Base-by-base conservation (phyloP, 2,113 vertebrate genomes). In the Lucifuga dentata region DNA sequence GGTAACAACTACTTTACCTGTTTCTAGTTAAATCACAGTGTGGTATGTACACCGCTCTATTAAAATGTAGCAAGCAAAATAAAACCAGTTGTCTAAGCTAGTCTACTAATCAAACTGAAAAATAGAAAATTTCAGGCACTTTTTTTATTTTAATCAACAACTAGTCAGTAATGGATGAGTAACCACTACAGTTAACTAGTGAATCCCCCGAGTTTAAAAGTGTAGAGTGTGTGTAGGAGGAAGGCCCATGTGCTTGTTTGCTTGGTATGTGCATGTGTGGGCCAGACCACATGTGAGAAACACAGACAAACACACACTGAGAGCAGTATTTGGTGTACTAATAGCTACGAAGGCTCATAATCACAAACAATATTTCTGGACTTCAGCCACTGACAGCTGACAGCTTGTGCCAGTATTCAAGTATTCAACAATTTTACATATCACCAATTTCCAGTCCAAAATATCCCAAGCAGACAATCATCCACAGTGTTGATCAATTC, bases 221-320 rank as follows among this genome's bases (percentile, higher is more conserved):
- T 29, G 26, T 29, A 29, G 66, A 33, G 11, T 32, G 51, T 56
- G 69, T 75, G 86, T 85, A 48, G 83, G 77, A 73, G 81, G 78
- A 77, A 73, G 75, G 61, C 73, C 69, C 65, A 83, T 81, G 58
- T 45, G 48, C 73, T 41, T 59, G 66, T 67, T 61, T 68, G 76
- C 71, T 67, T 75, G 72, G 15, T 58, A 69, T 73, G 58, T 82
- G 80, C 45, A 56, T 73, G 84, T 86, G 80, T 89, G 74, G 83
- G 81, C 83, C 87, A 75, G 66, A 68, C 81, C 65, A 77, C 80
- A 84, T 88, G 80, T 84, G 73, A 81, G 49, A 60, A 73, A 71
- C 68, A 85, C 78, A 86, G 73, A 29, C 26, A 29, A 3, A 29
- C 26, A 29, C 68, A 85, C 78, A 86, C 73, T 74, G 76, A 85